Evolutionary conservation across 2,113 vertebrate genomes (phyloP).

Genomic region (Syrrhaptes paradoxus): DNA sequence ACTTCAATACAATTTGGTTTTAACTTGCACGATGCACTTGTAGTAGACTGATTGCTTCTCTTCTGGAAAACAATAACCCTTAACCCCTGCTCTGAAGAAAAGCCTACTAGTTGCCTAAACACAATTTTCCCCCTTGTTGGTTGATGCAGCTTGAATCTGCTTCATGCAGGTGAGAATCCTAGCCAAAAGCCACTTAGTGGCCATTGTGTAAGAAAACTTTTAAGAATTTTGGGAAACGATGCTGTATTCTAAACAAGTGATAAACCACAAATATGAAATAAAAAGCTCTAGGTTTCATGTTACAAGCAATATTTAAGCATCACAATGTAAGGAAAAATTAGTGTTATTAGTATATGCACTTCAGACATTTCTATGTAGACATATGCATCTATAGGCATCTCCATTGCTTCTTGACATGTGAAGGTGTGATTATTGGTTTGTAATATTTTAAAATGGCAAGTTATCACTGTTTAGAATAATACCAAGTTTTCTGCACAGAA

Average conservation of each 20-base stretch:
- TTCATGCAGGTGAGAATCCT: not conserved
- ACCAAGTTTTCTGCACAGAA: not conserved
- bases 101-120: not conserved
- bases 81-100: not conserved
- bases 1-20: not conserved
- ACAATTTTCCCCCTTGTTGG: not conserved
- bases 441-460: not conserved
- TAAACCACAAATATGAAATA: not conserved
- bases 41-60: not conserved
- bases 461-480: slow-evolving; percentile 29
- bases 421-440: not conserved
- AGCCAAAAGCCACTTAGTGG: not conserved
- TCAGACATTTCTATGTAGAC: not conserved
- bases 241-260: slow-evolving; percentile 15
- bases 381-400: not conserved
- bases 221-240: not conserved
- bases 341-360: slow-evolving; percentile 34
- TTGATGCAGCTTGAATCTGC: not conserved
- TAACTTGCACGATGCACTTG: not conserved
- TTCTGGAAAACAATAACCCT: not conserved
- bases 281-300: slow-evolving; percentile 28
- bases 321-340: slow-evolving; percentile 45
- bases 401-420: not conserved
- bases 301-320: slow-evolving; percentile 38
- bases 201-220: not conserved